Evolutionary conservation across 2,113 vertebrate species (phyloP), one percentile per base, ranked within the genome.

Genomic region (Oncorhynchus gorbuscha): DNA sequence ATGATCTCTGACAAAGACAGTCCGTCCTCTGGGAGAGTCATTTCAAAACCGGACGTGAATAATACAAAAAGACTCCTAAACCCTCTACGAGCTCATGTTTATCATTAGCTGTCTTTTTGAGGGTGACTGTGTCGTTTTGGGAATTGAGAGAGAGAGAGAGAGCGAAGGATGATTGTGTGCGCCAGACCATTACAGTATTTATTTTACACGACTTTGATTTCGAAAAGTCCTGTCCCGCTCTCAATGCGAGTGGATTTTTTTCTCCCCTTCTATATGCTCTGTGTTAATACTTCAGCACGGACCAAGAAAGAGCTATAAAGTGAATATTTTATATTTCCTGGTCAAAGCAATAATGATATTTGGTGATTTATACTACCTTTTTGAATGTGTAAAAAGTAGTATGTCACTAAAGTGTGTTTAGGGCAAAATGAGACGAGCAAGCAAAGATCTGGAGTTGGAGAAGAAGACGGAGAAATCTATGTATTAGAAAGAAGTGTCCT

Each of bases 181-280:
- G 55, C 78, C 14, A 64, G 75, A 76, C 87, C 79, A 51, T 59
- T 62, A 48, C 90, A 92, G 91, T 93, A 93, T 92, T 93, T 93
- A 91, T 91, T 90, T 78, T 77, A 73, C 3, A n/a, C 74, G 78
- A 83, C 81, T 76, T 73, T 76, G 71, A 79, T 62, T 35, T 39
- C 5, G 20, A 48, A 64, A 72, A 79, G 83, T 79, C 81, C 71
- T 72, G 74, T 82, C 83, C 83, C 84, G 83, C 79, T 87, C 76
- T 73, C 20, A 69, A 72, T 72, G 13, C 28, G 81, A 79, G 78
- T 82, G 77, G 62, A 66, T 72, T 66, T 30, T 3, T 72, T 76
- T 75, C 1, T 0, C 1, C 1, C 1, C 5, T 35, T 5, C 32
- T 35, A 35, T 78, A 76, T 76, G 79, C 84, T 85, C 85, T 81